phyloP scores from a whole-genome alignment of 2,888 invertebrate species.

The Netelia melanura region DNA sequence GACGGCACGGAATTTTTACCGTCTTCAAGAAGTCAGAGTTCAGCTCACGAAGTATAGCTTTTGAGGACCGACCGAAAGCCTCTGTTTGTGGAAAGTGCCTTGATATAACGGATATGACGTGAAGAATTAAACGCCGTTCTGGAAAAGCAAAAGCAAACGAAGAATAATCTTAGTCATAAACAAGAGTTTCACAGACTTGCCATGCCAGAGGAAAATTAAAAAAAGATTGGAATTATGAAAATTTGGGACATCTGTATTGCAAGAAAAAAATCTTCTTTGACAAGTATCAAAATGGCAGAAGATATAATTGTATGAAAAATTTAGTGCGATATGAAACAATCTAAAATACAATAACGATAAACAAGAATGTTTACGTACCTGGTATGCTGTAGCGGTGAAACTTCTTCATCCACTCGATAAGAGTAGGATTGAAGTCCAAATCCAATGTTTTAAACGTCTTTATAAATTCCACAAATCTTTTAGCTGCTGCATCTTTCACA shows the following conservation, averaged over 20 bases:
- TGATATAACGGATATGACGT: slow-evolving; percentile 36
- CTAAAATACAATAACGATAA: not conserved
- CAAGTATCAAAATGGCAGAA: not conserved
- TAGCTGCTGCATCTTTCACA: slow-evolving; percentile 73
- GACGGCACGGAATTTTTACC: slow-evolving; percentile 36
- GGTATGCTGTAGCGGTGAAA: slow-evolving; percentile 57
- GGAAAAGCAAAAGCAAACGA: not conserved
- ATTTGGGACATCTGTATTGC: too few species aligned
- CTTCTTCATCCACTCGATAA: slow-evolving; percentile 64
- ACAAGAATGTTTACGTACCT: slow-evolving; percentile 67
- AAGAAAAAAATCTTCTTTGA: too few species aligned
- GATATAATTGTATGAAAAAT: not conserved
- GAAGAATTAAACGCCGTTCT: slow-evolving; percentile 49
- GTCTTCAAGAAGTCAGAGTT: slow-evolving; percentile 35
- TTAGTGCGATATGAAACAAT: too few species aligned
- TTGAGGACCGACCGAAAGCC: slow-evolving; percentile 25
- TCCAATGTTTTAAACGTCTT: slow-evolving; percentile 70
- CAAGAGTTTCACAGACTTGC: not conserved
- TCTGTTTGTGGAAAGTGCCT: slow-evolving; percentile 51
- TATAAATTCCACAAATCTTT: slow-evolving; percentile 74
- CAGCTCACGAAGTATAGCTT: slow-evolving; percentile 45
- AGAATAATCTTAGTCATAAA: not conserved
- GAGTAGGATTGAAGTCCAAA: slow-evolving; percentile 69
- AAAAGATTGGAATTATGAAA: not conserved
- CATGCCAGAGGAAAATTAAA: not conserved